Percentiles rank a stretch among this genome's conserved stretches.
These are phyloP conservation scores for Takifugu flavidus DNA, from an alignment of 2,113 vertebrate species.

Conservation along the genomic window DNA sequence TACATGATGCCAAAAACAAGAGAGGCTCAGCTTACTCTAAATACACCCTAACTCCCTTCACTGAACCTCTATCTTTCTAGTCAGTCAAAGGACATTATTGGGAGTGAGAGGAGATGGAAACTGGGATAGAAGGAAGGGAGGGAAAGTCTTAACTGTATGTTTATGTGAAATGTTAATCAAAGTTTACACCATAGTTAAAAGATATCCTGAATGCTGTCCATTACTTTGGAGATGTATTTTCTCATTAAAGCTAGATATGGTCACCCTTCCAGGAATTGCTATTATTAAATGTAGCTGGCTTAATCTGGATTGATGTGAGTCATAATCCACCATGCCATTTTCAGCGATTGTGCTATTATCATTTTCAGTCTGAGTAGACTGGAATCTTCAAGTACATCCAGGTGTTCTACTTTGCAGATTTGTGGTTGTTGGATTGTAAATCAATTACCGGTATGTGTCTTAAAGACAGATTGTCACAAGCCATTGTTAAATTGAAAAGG, in stretches of 20 bases:
- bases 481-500: background rate
- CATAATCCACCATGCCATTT: conserved; percentile 54
- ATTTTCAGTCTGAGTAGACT: conserved; percentile 46
- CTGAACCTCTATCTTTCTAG: conserved; percentile 45
- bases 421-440: conserved; percentile 23
- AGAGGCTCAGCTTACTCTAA: conserved; percentile 65
- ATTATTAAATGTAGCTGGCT: conserved; percentile 56
- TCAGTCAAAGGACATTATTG: conserved; percentile 13
- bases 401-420: background rate
- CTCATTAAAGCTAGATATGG: conserved; percentile 46
- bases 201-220: conserved; percentile 27
- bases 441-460: background rate
- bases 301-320: conserved; percentile 53
- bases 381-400: conserved; percentile 18
- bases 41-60: conserved; percentile 60
- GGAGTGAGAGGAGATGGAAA: conserved; percentile 37
- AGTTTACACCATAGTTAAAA: conserved; percentile 45
- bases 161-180: conserved; percentile 41
- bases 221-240: conserved; percentile 36
- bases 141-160: conserved; percentile 21
- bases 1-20: conserved; percentile 67
- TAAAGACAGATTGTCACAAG: conserved; percentile 5
- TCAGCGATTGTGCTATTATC: conserved; percentile 54
- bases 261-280: conserved; percentile 51
- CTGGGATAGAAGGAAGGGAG: conserved; percentile 26